These are phyloP conservation scores for Drosophila melanogaster DNA, from an alignment of 1,140 invertebrate genomes.

Conservation along the genomic window DNA sequence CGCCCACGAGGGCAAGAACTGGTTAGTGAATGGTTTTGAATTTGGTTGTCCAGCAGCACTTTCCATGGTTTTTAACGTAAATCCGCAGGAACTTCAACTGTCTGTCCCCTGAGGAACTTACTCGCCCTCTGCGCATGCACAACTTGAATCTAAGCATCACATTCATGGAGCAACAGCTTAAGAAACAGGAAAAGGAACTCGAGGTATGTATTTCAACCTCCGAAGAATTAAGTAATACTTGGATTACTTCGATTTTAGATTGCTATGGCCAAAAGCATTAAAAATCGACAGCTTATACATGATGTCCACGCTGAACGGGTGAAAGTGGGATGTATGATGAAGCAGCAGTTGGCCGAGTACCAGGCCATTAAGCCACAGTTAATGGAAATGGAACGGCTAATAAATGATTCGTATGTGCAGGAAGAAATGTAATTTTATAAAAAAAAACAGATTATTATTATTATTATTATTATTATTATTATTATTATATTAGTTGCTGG, in stretches of 20 bases:
- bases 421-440: constrained; percentile 1
- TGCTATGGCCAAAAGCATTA: constrained; percentile 36
- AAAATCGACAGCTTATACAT: constrained; percentile 46
- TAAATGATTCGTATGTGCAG: constrained; percentile 10
- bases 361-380: constrained; percentile 44
- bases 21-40: constrained; percentile 27
- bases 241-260: constrained; percentile 5
- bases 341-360: constrained; percentile 32
- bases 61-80: not conserved
- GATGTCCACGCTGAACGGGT: constrained; percentile 52
- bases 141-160: constrained; percentile 59
- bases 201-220: constrained; percentile 6
- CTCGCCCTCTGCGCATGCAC: constrained; percentile 57
- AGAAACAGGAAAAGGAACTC: constrained; percentile 41
- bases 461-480: no score
- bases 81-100: constrained; percentile 47
- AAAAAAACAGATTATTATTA: not conserved
- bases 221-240: no score
- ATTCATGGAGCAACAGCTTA: constrained; percentile 47
- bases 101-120: constrained; percentile 53
- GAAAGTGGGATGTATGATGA: constrained; percentile 42
- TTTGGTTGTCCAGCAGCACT: not conserved
- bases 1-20: constrained; percentile 39
- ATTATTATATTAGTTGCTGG: no score
- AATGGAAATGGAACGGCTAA: constrained; percentile 7